Conservation (phyloP, 2,797 vertebrate genomes). For the Momotus momota region DNA sequence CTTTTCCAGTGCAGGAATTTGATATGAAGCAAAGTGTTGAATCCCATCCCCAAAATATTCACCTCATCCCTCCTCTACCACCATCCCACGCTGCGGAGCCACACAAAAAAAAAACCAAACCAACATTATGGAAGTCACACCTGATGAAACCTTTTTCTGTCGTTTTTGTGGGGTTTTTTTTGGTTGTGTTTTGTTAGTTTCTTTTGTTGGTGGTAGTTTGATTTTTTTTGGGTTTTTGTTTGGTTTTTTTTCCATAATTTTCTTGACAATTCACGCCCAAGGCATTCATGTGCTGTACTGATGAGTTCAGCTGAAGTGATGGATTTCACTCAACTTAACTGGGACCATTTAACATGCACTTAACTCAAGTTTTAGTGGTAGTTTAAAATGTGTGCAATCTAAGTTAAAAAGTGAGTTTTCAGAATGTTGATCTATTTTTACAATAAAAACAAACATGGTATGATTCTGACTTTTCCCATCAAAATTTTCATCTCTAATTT, state of each 20-base stretch:
- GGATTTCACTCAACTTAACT: not conserved
- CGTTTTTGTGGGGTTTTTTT: not conserved
- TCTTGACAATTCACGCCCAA: not conserved
- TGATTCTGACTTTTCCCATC: not conserved
- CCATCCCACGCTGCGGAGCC: not conserved
- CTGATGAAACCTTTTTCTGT: not conserved
- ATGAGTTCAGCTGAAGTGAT: not conserved
- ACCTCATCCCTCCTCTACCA: not conserved
- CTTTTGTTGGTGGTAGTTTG: not conserved
- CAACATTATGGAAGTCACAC: not conserved
- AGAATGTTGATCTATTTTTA: not conserved
- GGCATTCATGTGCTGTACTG: no score
- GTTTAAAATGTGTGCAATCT: not conserved
- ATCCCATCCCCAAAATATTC: no score
- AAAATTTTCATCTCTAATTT: not conserved
- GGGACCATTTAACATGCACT: not conserved
- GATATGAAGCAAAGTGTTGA: not conserved
- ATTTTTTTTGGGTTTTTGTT: not conserved
- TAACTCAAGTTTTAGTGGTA: not conserved
- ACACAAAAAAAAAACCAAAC: no score
- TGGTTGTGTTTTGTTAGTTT: no score
- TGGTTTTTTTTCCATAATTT: not conserved
- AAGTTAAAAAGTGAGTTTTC: not conserved
- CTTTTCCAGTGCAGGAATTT: not conserved
- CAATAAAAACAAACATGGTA: not conserved